A percentile compares a stretch with the other conserved stretches of the same genome.
Conservation (phyloP, 1,140 invertebrate genomes). For the Latrodectus geometricus region DNA sequence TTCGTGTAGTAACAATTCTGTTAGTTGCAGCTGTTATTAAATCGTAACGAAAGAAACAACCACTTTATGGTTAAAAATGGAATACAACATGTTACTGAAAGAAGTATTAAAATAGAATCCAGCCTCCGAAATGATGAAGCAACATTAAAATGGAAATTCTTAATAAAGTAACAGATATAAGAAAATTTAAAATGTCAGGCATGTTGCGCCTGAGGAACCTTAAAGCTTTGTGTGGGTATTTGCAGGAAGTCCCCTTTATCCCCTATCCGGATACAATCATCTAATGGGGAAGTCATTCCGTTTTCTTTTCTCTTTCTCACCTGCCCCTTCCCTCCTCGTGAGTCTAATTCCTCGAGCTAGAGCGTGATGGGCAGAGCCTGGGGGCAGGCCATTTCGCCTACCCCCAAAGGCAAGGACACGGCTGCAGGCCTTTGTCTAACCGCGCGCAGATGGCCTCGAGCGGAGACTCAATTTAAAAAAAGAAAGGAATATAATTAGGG, state of each 20-base stretch:
- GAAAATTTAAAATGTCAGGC: neutral
- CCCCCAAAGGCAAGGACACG: slow-evolving; percentile 58
- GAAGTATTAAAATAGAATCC: too few species aligned
- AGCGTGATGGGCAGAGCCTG: slow-evolving; percentile 39
- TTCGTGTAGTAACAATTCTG: too few species aligned
- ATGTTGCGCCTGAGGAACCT: neutral
- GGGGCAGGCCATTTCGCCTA: slow-evolving; percentile 46
- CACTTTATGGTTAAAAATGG: too few species aligned
- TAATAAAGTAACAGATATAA: too few species aligned
- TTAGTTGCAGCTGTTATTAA: too few species aligned
- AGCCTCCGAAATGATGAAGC: too few species aligned
- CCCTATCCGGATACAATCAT: slow-evolving; percentile 52
- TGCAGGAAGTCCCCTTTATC: neutral
- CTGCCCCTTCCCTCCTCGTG: neutral
- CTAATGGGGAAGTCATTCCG: slow-evolving; percentile 27
- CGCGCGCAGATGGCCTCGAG: slow-evolving; percentile 29
- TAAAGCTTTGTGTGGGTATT: neutral
- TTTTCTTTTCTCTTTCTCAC: slow-evolving; percentile 13
- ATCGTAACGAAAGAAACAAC: too few species aligned
- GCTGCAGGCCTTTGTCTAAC: slow-evolving; percentile 46
- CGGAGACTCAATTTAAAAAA: neutral
- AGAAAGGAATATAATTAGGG: slow-evolving; percentile 25
- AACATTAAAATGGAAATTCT: too few species aligned
- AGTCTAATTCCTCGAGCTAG: slow-evolving; percentile 30
- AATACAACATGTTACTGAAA: too few species aligned